A percentile compares a stretch with the other conserved stretches of the same genome.
Conservation (phyloP, 2,888 invertebrate species). For the Sarcophaga subvicina region DNA sequence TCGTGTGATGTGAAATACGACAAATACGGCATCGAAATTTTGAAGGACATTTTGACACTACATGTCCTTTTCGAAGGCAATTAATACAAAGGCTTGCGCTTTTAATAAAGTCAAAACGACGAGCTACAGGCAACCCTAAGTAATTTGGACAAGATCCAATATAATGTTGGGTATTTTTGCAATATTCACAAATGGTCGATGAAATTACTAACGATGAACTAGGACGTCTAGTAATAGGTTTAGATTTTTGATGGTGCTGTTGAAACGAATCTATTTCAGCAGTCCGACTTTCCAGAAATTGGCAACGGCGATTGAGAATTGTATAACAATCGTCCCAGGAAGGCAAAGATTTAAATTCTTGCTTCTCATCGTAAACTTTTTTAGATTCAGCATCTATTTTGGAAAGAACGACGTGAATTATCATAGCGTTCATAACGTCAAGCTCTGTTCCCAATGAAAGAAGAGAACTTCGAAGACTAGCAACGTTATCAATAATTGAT, state of each 20-base stretch:
- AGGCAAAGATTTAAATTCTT: slow-evolving; percentile 22
- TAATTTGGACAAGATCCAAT: background rate
- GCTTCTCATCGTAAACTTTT: background rate
- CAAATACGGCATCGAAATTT: background rate
- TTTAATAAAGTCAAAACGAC: background rate
- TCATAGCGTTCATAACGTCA: background rate
- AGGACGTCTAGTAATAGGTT: too few species aligned
- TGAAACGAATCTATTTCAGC: background rate
- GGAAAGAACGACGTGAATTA: background rate
- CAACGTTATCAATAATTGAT: slow-evolving; percentile 7
- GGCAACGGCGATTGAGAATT: slow-evolving; percentile 24
- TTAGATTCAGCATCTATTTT: background rate
- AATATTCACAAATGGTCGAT: background rate
- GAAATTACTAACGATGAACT: too few species aligned
- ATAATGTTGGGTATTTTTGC: background rate
- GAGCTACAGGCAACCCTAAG: too few species aligned
- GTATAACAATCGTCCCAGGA: slow-evolving; percentile 27
- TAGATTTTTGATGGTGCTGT: too few species aligned
- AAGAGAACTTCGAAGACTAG: slow-evolving; percentile 10
- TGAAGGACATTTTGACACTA: too few species aligned
- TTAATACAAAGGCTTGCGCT: background rate
- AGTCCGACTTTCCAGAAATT: slow-evolving; percentile 18
- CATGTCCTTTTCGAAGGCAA: slow-evolving; percentile 9
- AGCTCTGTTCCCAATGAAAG: slow-evolving; percentile 11
- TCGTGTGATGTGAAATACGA: background rate